phyloP scores from a whole-genome alignment of 2,888 invertebrate genomes.

The Anticlea derivata region DNA sequence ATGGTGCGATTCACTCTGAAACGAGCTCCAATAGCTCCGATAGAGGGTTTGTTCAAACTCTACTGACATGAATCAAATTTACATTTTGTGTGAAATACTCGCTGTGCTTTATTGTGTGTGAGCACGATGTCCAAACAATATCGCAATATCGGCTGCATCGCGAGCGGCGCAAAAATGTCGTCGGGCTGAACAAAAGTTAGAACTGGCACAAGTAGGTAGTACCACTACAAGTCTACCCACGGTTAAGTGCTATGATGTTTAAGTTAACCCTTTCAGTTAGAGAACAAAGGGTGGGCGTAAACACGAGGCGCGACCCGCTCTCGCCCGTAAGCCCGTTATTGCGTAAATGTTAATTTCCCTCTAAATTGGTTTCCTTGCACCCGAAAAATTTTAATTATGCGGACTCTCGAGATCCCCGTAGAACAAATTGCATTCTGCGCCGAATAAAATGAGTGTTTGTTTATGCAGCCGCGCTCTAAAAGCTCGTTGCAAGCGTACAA shows the following conservation, averaged over 20 bases:
- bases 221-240: conserved; percentile 29
- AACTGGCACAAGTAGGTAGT: conserved; percentile 46
- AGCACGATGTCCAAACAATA: conserved; percentile 35
- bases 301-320: conserved; percentile 41
- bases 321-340: conserved; percentile 48
- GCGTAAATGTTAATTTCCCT: conserved; percentile 57
- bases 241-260: conserved; percentile 60
- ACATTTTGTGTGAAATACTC: conserved; percentile 11
- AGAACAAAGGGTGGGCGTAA: conserved; percentile 62
- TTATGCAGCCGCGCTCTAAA: conserved; percentile 31
- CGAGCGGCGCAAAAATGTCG: conserved; percentile 48
- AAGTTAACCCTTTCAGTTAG: conserved; percentile 69
- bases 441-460: conserved; percentile 30
- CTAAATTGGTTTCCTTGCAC: conserved; percentile 50
- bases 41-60: conserved; percentile 18
- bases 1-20: conserved; percentile 20
- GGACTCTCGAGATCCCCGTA: conserved; percentile 42
- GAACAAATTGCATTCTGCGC: conserved; percentile 44
- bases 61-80: conserved; percentile 23
- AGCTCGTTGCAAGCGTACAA: conserved; percentile 22
- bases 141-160: conserved; percentile 42
- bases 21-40: conserved; percentile 28
- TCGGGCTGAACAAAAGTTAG: conserved; percentile 46
- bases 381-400: conserved; percentile 49
- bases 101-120: not conserved